Conservation (phyloP, 2,113 vertebrate genomes). For the Dromas ardeola region DNA sequence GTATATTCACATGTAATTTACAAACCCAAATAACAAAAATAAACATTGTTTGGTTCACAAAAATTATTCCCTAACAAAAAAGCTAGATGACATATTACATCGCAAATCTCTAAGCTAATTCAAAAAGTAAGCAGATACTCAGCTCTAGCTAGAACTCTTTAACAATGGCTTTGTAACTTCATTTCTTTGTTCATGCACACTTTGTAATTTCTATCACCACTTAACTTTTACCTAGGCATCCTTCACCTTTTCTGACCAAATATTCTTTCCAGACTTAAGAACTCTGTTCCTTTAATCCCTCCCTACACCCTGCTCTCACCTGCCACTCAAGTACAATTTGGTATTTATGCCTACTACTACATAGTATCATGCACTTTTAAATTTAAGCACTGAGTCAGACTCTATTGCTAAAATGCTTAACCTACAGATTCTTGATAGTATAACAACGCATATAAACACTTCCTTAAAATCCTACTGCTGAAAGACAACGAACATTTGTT, state of each 20-base stretch:
- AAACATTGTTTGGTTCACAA: neutral
- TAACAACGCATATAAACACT: neutral
- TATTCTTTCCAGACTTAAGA: neutral
- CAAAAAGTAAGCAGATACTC: neutral
- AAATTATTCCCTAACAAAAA: neutral
- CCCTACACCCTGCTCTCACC: neutral
- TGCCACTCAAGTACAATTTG: neutral
- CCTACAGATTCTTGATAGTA: neutral
- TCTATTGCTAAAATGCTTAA: neutral
- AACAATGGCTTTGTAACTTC: accelerated
- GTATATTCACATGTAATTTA: neutral
- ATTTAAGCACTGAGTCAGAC: neutral
- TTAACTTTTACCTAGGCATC: neutral
- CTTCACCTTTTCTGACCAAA: neutral
- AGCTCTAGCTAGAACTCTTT: neutral
- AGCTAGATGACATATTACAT: neutral
- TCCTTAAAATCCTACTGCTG: neutral
- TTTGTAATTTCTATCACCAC: neutral
- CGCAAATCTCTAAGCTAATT: neutral
- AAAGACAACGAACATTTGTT: neutral
- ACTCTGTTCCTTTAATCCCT: neutral
- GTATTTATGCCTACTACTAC: neutral
- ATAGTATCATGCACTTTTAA: accelerated
- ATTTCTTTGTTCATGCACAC: neutral
- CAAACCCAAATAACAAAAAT: neutral